Evolutionary conservation across 2,888 invertebrate genomes (phyloP), one percentile per base, ranked within the genome.

Genomic region (Phymatocera aterrima): DNA sequence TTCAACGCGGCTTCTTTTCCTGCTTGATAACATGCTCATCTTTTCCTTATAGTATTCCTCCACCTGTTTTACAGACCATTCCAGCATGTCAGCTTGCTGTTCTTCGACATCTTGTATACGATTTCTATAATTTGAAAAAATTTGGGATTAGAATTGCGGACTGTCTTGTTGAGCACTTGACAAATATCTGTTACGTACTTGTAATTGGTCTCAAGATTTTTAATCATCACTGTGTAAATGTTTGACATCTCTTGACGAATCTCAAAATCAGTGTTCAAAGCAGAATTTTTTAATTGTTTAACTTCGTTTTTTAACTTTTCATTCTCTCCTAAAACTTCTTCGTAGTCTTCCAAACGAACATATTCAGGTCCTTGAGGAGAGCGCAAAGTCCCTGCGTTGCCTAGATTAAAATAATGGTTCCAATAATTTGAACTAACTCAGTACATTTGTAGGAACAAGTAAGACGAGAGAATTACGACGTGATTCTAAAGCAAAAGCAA

Each of bases 161-260:
- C n/a, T n/a, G n/a, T n/a, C n/a, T n/a, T n/a, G n/a, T n/a, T n/a
- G n/a, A 37, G 37, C 2, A 18, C 12, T 18, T 6, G 15, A 31
- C 18, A 6, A 72, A 72, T 18, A 18, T 21, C 1, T 6, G 2
- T 18, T 21, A 72, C 83, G 54, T 83, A 86, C 87, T 86, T 88
- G 85, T 87, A 88, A 77, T 88, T 84, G 0, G 57, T 10, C 77
- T 90, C 89, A 43, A 88, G 77, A 60, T 86, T 83, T n/a, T 85
- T 84, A 82, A 90, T 86, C 82, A 89, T 87, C 51, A 81, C 80
- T 2, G 83, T 82, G 21, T 88, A 89, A 70, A 83, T 85, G 8
- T 87, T 84, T 3, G 87, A 82, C 84, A 90, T 81, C 84, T 90
- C 90, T 15, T 87, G 84, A 0, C 90, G 88, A 37, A 86, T 90